Conservation (phyloP, 2,113 vertebrate species). For the Macheiramphus alcinus region DNA sequence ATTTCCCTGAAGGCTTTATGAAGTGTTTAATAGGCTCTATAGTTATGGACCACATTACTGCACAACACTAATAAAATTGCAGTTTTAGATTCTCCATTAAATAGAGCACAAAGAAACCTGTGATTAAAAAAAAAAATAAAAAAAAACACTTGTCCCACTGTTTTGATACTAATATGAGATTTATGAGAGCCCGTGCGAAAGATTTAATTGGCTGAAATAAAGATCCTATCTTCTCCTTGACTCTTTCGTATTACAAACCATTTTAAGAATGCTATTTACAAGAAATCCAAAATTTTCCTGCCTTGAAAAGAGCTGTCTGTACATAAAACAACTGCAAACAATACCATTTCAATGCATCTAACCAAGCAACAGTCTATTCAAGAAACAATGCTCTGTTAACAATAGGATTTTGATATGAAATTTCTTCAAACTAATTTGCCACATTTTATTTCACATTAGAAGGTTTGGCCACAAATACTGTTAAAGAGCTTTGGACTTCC, state of each 20-base stretch:
- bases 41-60: conserved; percentile 17
- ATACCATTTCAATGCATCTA: neutral
- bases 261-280: neutral
- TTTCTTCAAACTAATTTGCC: neutral
- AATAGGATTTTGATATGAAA: neutral
- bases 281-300: neutral
- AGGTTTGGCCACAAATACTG: neutral
- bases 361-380: neutral
- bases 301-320: neutral
- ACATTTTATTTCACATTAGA: neutral
- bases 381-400: neutral
- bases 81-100: neutral
- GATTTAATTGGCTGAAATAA: neutral
- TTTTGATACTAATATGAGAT: neutral
- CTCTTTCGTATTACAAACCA: neutral
- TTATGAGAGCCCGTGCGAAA: neutral
- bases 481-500: neutral
- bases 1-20: conserved; percentile 31
- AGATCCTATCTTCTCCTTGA: neutral
- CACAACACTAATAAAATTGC: conserved; percentile 21
- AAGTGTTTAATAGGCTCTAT: conserved; percentile 40
- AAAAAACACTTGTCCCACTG: neutral
- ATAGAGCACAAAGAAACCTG: neutral
- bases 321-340: neutral
- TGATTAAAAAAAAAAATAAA: neutral